These are phyloP conservation scores for Calvadosia cruxmelitensis DNA, from an alignment of 30 jellyfish, hydroid and myxozoan species.

Conservation along the genomic window DNA sequence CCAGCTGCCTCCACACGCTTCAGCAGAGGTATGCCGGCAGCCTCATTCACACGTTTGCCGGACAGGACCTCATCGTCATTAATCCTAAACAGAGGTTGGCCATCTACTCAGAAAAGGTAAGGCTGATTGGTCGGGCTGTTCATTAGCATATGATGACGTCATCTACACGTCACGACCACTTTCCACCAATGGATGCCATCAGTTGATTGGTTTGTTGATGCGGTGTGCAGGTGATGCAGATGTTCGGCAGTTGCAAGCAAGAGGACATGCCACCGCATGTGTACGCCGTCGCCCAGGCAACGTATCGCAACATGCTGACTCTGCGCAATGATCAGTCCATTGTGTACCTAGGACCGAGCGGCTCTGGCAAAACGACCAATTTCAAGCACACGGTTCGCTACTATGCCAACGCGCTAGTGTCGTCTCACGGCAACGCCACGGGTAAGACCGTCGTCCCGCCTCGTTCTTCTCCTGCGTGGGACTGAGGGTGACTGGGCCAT, in stretches of 20 bases:
- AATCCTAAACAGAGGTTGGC: conserved; percentile 59
- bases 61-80: conserved; percentile 58
- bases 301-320: conserved; percentile 84
- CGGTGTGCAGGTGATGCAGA: conserved; percentile 59
- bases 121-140: no score
- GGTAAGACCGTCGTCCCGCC: conserved; percentile 28
- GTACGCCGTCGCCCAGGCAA: conserved; percentile 81
- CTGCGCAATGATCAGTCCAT: conserved; percentile 72
- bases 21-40: conserved; percentile 73
- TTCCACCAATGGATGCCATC: no score
- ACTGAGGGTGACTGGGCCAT: background rate
- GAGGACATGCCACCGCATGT: conserved; percentile 99
- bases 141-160: no score
- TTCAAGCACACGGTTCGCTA: conserved; percentile 45
- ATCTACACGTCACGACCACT: no score
- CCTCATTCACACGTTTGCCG: conserved; percentile 78
- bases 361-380: conserved; percentile 89
- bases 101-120: conserved; percentile 66
- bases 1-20: conserved; percentile 81
- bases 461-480: no score
- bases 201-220: no score
- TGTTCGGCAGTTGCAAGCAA: conserved; percentile 91
- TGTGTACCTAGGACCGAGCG: conserved; percentile 73
- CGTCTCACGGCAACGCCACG: conserved; percentile 44
- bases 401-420: conserved; percentile 50